Conservation (phyloP, 2,888 invertebrate genomes). For the Cheilosia vernalis region DNA sequence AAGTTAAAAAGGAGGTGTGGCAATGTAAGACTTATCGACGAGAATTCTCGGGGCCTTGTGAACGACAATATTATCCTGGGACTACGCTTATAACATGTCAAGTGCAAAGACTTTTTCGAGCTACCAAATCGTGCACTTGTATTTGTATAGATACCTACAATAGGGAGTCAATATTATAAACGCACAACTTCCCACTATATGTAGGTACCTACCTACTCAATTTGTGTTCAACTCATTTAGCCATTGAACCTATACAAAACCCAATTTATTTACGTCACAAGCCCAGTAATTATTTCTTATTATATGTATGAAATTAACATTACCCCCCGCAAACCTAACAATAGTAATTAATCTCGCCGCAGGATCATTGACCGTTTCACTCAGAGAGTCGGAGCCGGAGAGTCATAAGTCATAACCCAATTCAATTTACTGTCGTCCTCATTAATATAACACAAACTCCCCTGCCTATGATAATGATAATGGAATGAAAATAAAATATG, state of each 20-base stretch:
- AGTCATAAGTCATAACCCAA: neutral
- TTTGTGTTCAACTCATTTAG: too few species aligned
- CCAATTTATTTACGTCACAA: neutral
- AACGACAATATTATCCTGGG: too few species aligned
- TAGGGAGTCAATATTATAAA: too few species aligned
- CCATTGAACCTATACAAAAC: neutral
- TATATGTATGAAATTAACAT: slow-evolving; percentile 26
- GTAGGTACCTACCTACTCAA: too few species aligned
- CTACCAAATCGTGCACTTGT: too few species aligned
- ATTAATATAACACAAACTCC: slow-evolving; percentile 21
- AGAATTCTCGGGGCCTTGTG: too few species aligned
- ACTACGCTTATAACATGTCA: too few species aligned
- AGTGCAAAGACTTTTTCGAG: too few species aligned
- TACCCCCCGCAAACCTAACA: slow-evolving; percentile 26
- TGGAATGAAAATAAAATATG: slow-evolving; percentile 38
- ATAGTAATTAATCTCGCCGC: slow-evolving; percentile 49
- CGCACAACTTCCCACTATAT: too few species aligned
- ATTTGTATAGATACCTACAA: too few species aligned
- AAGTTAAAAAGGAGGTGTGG: too few species aligned
- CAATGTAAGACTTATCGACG: too few species aligned
- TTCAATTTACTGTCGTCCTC: slow-evolving; percentile 32
- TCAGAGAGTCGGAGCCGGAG: neutral
- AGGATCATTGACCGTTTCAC: slow-evolving; percentile 30
- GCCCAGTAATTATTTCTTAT: slow-evolving; percentile 11
- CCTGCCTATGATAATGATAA: slow-evolving; percentile 18